Conservation (phyloP, 1,140 invertebrate genomes). For the Galleria mellonella region DNA sequence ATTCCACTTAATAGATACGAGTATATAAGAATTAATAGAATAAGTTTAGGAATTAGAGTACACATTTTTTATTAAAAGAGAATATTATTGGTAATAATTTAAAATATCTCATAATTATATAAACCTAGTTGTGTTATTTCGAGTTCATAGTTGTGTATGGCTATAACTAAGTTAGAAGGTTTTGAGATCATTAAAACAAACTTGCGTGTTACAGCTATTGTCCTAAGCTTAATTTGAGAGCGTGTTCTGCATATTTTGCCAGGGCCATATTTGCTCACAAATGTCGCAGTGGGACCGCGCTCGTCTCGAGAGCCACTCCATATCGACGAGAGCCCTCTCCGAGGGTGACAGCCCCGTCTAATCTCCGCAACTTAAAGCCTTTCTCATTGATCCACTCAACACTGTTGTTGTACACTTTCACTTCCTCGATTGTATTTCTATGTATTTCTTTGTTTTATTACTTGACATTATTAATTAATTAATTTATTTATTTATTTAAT, state of each 20-base stretch:
- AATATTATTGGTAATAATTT: no score
- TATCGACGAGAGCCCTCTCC: slow-evolving; percentile 39
- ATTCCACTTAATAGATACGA: no score
- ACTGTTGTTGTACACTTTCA: slow-evolving; percentile 16
- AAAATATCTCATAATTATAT: no score
- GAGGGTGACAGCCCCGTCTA: slow-evolving; percentile 62
- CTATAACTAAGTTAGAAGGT: no score
- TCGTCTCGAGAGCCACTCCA: slow-evolving; percentile 55
- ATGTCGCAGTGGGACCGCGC: slow-evolving; percentile 35
- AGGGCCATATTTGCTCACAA: slow-evolving; percentile 54
- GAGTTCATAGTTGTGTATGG: no score
- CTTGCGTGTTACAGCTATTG: no score
- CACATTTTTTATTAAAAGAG: no score
- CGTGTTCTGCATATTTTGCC: slow-evolving; percentile 53
- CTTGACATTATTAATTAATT: no score
- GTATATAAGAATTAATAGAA: no score
- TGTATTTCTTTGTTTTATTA: slow-evolving; percentile 1
- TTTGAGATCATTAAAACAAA: no score
- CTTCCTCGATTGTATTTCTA: slow-evolving; percentile 21
- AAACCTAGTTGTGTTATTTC: background rate
- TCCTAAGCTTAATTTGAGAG: slow-evolving; percentile 34
- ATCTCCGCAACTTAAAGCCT: slow-evolving; percentile 45
- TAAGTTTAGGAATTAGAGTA: no score
- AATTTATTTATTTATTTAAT: no score
- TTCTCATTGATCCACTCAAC: slow-evolving; percentile 32